Percentiles rank a stretch among this genome's conserved stretches.
Evolutionary conservation across 2,113 vertebrate genomes (phyloP).

Genomic region (Macrotis lagotis): DNA sequence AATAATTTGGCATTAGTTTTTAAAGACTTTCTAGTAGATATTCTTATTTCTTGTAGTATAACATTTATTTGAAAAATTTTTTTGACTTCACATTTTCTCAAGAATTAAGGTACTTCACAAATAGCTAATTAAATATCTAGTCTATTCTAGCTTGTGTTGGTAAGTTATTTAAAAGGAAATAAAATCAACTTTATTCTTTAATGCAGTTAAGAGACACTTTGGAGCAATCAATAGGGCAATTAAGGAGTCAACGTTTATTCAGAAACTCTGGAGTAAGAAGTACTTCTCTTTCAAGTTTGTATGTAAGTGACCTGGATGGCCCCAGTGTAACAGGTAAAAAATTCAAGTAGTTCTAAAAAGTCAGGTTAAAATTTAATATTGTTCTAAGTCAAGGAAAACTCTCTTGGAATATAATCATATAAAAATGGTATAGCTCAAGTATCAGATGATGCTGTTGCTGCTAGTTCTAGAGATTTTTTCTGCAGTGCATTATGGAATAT

Average conservation of each 20-base stretch:
- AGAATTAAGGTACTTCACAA: slow-evolving; percentile 46
- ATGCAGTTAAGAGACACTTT: slow-evolving; percentile 92
- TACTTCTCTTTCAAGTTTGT: slow-evolving; percentile 90
- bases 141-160: slow-evolving; percentile 29
- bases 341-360: slow-evolving; percentile 19
- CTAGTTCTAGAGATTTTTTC: neutral
- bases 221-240: slow-evolving; percentile 91
- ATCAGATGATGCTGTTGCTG: neutral
- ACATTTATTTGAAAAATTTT: slow-evolving; percentile 14
- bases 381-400: neutral
- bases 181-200: slow-evolving; percentile 65
- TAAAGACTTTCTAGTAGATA: slow-evolving; percentile 10
- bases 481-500: slow-evolving; percentile 11
- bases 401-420: neutral
- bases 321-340: slow-evolving; percentile 85
- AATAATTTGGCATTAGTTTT: slow-evolving; percentile 19
- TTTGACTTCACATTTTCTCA: slow-evolving; percentile 22
- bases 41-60: slow-evolving; percentile 49
- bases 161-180: slow-evolving; percentile 44
- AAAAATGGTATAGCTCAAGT: neutral
- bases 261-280: slow-evolving; percentile 84
- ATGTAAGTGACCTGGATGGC: slow-evolving; percentile 90
- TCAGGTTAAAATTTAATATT: slow-evolving; percentile 11
- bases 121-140: slow-evolving; percentile 11
- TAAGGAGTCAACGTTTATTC: slow-evolving; percentile 86